Conservation (phyloP, 2,888 invertebrate genomes). For the Cephonodes hylas region DNA sequence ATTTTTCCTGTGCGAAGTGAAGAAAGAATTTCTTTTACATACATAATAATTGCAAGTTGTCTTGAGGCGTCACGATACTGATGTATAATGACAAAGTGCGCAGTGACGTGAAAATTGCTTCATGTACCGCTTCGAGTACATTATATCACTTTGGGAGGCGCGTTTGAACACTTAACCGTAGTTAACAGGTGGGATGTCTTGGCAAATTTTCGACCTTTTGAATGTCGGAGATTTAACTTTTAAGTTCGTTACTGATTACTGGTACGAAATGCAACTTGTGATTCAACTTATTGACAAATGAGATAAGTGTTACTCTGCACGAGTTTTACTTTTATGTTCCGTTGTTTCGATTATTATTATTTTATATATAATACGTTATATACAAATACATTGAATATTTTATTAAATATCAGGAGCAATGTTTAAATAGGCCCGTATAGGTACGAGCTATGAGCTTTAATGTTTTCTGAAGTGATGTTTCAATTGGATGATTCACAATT, state of each 20-base stretch:
- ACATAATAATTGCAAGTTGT: conserved; percentile 80
- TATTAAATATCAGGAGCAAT: no score
- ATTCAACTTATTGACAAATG: background rate
- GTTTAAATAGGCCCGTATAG: no score
- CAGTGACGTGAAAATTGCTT: conserved; percentile 79
- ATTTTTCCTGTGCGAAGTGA: conserved; percentile 53
- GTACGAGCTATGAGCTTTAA: no score
- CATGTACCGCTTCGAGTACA: conserved; percentile 39
- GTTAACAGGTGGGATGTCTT: conserved; percentile 31
- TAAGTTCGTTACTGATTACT: background rate
- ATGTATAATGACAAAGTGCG: conserved; percentile 80
- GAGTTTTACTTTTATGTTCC: background rate
- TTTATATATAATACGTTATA: no score
- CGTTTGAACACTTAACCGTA: conserved; percentile 37
- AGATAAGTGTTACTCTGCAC: background rate
- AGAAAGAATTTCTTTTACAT: conserved; percentile 79
- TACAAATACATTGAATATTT: no score
- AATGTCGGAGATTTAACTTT: background rate
- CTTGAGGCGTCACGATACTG: conserved; percentile 80
- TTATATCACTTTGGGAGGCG: conserved; percentile 23
- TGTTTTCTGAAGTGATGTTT: no score
- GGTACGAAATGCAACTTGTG: background rate
- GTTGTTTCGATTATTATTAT: no score
- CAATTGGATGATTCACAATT: no score
- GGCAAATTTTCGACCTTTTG: conserved; percentile 1